Evolutionary conservation across 37 sponge, comb jelly and placozoan species (phyloP), one percentile per base, ranked within the genome.

Genomic region (Theonella swinhoei): DNA sequence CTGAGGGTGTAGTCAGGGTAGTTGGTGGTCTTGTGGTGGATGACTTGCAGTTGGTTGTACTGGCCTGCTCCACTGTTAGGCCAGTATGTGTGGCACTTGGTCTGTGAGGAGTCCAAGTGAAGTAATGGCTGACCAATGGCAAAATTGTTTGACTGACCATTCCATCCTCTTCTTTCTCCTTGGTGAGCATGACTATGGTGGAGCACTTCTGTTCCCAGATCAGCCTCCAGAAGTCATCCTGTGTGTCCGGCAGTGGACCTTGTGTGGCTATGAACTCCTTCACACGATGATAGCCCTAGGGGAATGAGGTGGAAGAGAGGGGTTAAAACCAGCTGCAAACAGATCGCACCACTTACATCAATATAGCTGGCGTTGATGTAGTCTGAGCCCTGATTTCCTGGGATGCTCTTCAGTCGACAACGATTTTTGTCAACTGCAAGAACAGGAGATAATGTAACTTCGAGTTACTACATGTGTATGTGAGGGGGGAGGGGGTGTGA

Each of bases 341-440:
- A 58, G 60, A 58, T 58, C 11, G 17, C 60, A 58, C 17, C 9
- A 64, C 69, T 71, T 39, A 95, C 98, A 84, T 94, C 89, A 64
- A 98, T 91, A 36, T 78, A 91, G 83, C 82, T 94, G 37, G 95
- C 99, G 88, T 99, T 99, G 68, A 99, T 99, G 87, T 99, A 99
- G 80, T 96, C 95, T 61, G 92, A 91, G 20, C 89, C 91, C 22
- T 79, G 70, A 17, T 75, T 82, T 34, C 93, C 92, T 31, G 87
- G 81, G 63, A 80, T 66, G 40, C 59, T 40, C 33, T 43, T 71
- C 59, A 95, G 80, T 22, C 80, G 70, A 20, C 85, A 81, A 0
- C 92, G 78, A 40, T 67, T 74, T 20, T 43, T 79, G 59, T 95
- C 93, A 88, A 78, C 90, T 85, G 70, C 26, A 73, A 17, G 14